Evolutionary conservation across 2,113 vertebrate species (phyloP), one percentile per base, ranked within the genome.

Genomic region (Mesoclemmys tuberculata): DNA sequence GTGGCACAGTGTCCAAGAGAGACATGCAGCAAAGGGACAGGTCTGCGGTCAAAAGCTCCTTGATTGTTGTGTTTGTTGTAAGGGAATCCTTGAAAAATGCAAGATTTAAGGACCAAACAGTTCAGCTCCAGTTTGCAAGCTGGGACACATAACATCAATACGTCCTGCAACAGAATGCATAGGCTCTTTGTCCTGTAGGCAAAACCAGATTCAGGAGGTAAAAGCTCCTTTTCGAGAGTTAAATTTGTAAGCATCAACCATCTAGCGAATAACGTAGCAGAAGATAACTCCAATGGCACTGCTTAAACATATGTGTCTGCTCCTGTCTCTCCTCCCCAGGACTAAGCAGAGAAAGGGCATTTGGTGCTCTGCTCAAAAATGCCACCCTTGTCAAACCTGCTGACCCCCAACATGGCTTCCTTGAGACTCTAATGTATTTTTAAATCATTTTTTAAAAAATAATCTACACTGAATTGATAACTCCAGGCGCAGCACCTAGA

Each of bases 341-440:
- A 93, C 35, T 48, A 90, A 93, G 49, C 41, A 90, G 74, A 92
- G 91, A 18, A 18, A 85, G 91, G 52, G 64, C 78, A 88, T 81
- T 84, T 75, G 68, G 88, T 79, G 92, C 87, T 19, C 10, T 90
- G 88, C 48, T 46, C 38, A 91, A 56, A 3, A 41, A 13, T 88
- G 29, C 38, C 61, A 51, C 49, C 75, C 48, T 77, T 94, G 55
- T 71, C 86, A 94, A 94, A 64, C 31, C 31, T 83, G 21, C 58
- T 80, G 74, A 90, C 80, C 58, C 0, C 0, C 46, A 74, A 79
- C 90, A 89, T 82, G 48, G 11, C 68, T 88, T 80, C 13, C 6
- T 49, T 74, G 79, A 68, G 93, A 68, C 78, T 31, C 80, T 80
- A 29, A 74, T 27, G 21, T 78, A 64, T 71, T 93, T 91, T 82